A percentile compares a stretch with the other conserved stretches of the same genome.
These are phyloP conservation scores for Heliothis virescens DNA, from an alignment of 1,140 invertebrate species.

Conservation along the genomic window DNA sequence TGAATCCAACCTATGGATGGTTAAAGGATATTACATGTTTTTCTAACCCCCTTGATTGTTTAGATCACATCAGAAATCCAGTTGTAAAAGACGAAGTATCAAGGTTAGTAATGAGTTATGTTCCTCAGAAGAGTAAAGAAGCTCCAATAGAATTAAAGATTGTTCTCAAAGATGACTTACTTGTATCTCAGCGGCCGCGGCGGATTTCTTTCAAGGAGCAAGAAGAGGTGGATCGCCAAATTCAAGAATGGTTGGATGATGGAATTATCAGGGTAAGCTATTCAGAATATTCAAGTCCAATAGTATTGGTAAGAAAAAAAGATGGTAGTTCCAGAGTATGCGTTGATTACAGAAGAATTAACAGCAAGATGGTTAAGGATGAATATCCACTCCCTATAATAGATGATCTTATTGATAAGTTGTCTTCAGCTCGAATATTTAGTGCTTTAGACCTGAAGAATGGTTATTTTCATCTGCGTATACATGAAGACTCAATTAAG, in stretches of 20 bases:
- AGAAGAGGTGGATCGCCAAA: not conserved
- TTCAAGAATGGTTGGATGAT: slow-evolving; percentile 60
- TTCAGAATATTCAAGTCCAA: slow-evolving; percentile 78
- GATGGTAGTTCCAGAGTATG: slow-evolving; percentile 81
- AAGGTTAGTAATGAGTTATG: not conserved
- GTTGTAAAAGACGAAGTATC: no score
- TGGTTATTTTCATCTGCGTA: slow-evolving; percentile 52
- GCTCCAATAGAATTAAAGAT: not conserved
- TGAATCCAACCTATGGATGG: no score
- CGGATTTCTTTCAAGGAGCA: not conserved
- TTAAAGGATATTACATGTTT: no score
- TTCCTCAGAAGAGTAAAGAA: not conserved
- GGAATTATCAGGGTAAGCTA: slow-evolving; percentile 63
- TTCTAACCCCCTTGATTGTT: no score
- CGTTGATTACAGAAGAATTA: slow-evolving; percentile 77
- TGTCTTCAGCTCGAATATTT: slow-evolving; percentile 35
- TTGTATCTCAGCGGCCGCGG: not conserved
- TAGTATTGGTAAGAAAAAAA: slow-evolving; percentile 84
- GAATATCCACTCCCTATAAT: slow-evolving; percentile 37
- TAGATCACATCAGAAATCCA: no score
- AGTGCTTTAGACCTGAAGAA: slow-evolving; percentile 52
- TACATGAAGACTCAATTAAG: slow-evolving; percentile 50
- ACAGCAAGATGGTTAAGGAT: slow-evolving; percentile 64
- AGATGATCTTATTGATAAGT: slow-evolving; percentile 50
- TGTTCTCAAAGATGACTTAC: not conserved